Evolutionary conservation across 2,113 vertebrate species (phyloP).

Genomic region (Aegithalos caudatus): DNA sequence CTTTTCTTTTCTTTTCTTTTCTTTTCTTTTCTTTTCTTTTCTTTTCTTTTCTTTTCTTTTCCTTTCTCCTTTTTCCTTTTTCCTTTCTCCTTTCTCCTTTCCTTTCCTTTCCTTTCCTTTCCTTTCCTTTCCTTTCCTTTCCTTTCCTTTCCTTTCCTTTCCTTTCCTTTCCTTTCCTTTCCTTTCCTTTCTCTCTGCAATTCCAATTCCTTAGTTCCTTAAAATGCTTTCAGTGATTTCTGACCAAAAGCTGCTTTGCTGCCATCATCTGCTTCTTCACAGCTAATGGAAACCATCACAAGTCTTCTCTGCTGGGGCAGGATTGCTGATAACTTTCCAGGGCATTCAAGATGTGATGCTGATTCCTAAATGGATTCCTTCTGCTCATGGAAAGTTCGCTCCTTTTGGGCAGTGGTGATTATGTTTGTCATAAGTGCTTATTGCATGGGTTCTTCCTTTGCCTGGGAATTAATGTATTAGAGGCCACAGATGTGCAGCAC

Average conservation of each 20-base stretch:
- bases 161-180: background rate
- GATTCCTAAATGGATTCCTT: background rate
- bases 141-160: background rate
- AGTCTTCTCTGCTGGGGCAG: background rate
- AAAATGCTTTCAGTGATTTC: background rate
- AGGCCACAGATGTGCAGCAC: too few relatives aligned
- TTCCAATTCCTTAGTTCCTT: background rate
- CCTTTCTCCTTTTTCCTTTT: background rate
- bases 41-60: background rate
- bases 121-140: background rate
- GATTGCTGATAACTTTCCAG: background rate
- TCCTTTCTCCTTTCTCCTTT: too few relatives aligned
- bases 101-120: too few relatives aligned
- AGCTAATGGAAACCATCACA: background rate
- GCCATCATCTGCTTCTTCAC: background rate
- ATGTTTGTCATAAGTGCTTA: background rate
- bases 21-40: too few relatives aligned
- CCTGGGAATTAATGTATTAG: background rate
- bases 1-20: background rate
- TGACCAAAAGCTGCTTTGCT: background rate
- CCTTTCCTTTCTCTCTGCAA: background rate
- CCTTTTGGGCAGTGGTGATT: background rate
- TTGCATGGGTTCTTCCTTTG: background rate
- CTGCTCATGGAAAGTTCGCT: background rate
- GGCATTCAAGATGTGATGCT: background rate